Evolutionary conservation across 1,140 invertebrate species (phyloP), one percentile per base, ranked within the genome.

Genomic region (Neodiprion virginianus): DNA sequence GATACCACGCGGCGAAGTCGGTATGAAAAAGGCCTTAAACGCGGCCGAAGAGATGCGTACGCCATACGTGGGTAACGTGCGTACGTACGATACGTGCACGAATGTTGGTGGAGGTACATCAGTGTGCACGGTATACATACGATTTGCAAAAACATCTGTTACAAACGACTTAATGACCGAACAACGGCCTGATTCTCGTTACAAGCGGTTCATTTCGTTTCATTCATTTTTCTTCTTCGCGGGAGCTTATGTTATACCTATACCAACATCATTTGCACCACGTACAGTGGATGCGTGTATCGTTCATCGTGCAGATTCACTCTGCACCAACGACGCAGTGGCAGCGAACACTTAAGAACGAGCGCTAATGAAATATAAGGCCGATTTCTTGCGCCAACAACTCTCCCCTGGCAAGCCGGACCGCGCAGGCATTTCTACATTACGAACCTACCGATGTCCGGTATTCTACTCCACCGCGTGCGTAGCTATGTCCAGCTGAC

Each of bases 171-270:
- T 61, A 61, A 61, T 61, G 53, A 61, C 53, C 53, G 53, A 61
- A 61, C 53, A 61, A 61, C 53, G 53, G 53, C 53, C 53, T 61
- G 53, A 61, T 61, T 61, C 53, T 61, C 53, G 53, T 61, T 61
- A 61, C 53, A 61, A 61, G 53, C 53, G 53, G 53, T 61, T 61
- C 4, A 61, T 61, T 61, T 61, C 4, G n/a, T 61, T 61, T 7
- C 53, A 61, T 61, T 17, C 11, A 61, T 61, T 61, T 61, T 40
- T 40, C 28, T 40, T 40, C 28, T 61, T 61, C 28, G 28, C 28
- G 28, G 5, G 28, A 40, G 28, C 28, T 40, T 40, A 40, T 40
- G 28, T 40, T 40, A 40, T 40, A 40, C 28, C 28, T 40, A 40
- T 40, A 40, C 28, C 28, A 40, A 5, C 28, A 40, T 40, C 28